phyloP scores from a whole-genome alignment of 2,113 vertebrate genomes.

The Ictidomys tridecemlineatus region DNA sequence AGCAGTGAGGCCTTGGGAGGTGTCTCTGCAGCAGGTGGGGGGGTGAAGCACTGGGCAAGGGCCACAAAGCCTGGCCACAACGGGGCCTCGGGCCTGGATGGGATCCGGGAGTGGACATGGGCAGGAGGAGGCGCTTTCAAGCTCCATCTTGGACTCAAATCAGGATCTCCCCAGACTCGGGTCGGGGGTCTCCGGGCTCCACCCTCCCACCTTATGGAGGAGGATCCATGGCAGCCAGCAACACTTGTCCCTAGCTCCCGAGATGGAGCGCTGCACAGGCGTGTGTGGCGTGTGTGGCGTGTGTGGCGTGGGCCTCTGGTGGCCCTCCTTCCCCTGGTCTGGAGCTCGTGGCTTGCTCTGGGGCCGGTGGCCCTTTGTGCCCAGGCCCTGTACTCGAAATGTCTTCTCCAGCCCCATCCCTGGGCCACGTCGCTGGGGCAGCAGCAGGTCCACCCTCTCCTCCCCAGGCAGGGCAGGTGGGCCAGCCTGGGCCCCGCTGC shows the following conservation, averaged over 20 bases:
- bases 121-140: background rate
- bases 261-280: no score
- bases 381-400: background rate
- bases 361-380: background rate
- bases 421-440: background rate
- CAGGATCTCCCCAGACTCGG: background rate
- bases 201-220: no score
- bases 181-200: background rate
- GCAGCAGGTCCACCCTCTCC: background rate
- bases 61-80: accelerated
- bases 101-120: background rate
- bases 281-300: background rate
- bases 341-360: background rate
- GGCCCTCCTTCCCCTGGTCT: background rate
- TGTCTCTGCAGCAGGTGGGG: background rate
- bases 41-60: no score
- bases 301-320: no score
- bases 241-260: background rate
- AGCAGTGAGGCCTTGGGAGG: accelerated
- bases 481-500: background rate
- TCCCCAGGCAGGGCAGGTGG: background rate
- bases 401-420: background rate
- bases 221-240: background rate
- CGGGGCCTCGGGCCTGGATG: background rate
- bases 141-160: background rate